A percentile compares a stretch with the other conserved stretches of the same genome.
These are phyloP conservation scores for Smittia sp. DNA, from an alignment of 2,888 invertebrate species.

Conservation along the genomic window DNA sequence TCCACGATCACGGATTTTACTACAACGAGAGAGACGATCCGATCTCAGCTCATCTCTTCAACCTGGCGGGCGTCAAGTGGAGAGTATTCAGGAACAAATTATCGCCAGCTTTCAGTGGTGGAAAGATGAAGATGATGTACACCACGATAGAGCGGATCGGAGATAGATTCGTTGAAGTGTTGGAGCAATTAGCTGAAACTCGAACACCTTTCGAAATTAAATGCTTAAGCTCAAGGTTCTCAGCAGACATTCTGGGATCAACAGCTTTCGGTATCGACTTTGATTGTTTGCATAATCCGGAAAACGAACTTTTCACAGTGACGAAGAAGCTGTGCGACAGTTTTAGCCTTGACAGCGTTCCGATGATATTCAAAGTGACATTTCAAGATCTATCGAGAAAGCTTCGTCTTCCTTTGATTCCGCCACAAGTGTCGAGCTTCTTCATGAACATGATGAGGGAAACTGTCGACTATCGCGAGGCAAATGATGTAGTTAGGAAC, in stretches of 20 bases:
- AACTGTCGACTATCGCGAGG: conserved; percentile 53
- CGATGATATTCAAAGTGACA: not conserved
- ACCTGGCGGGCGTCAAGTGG: conserved; percentile 43
- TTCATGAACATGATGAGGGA: conserved; percentile 53
- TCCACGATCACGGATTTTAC: conserved; percentile 43
- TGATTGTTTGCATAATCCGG: conserved; percentile 43
- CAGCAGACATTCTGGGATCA: conserved; percentile 45
- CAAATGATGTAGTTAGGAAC: conserved; percentile 52
- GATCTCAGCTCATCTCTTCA: conserved; percentile 43
- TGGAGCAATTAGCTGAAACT: not conserved
- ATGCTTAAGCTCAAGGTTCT: conserved; percentile 38
- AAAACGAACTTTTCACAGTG: conserved; percentile 44
- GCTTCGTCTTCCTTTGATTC: not conserved
- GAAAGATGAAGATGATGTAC: conserved; percentile 47
- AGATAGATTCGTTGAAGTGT: conserved; percentile 33
- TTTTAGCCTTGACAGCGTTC: not conserved
- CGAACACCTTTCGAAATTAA: not conserved
- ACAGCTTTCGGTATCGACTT: conserved; percentile 51
- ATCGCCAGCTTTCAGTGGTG: conserved; percentile 43
- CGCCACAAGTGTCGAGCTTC: conserved; percentile 46
- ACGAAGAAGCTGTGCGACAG: not conserved
- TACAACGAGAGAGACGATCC: conserved; percentile 43
- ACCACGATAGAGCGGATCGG: conserved; percentile 46
- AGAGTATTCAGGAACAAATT: conserved; percentile 43
- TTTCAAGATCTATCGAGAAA: conserved; percentile 1